Evolutionary conservation across 2,797 vertebrate species (phyloP).

Genomic region (Chiroxiphia lanceolata): DNA sequence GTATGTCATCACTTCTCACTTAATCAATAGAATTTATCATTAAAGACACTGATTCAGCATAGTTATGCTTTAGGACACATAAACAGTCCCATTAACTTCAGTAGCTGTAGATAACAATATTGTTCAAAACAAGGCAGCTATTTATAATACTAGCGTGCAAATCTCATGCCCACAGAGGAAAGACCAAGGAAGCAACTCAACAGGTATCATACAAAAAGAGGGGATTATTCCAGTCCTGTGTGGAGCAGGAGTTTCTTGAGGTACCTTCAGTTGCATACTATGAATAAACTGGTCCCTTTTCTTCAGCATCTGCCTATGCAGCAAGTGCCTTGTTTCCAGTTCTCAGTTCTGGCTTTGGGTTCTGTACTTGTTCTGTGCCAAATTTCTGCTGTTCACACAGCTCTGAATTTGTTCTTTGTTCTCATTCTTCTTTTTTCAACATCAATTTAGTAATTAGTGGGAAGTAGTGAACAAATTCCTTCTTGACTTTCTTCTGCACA

Average conservation of each 20-base stretch:
- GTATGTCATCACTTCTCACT: not conserved
- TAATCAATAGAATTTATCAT: conserved; percentile 22
- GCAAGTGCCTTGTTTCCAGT: not conserved
- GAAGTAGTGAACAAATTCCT: not conserved
- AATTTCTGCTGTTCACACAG: not conserved
- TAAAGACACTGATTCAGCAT: conserved; percentile 6
- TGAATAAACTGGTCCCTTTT: not conserved
- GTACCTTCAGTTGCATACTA: not conserved
- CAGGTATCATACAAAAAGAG: not conserved
- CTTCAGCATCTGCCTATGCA: not conserved
- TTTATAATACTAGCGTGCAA: not conserved
- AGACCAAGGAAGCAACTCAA: not conserved
- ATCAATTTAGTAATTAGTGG: not conserved
- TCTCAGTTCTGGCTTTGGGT: not conserved
- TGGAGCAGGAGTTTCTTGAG: not conserved
- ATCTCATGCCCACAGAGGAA: not conserved
- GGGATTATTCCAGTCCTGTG: rapidly evolving
- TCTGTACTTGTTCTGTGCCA: not conserved
- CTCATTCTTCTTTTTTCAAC: not conserved
- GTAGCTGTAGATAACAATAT: not conserved
- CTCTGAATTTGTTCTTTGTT: not conserved
- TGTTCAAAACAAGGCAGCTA: not conserved
- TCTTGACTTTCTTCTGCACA: not conserved
- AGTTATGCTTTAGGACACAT: not conserved
- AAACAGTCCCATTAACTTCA: not conserved